Conservation (phyloP, 2,888 invertebrate species). For the Xestia ashworthii region DNA sequence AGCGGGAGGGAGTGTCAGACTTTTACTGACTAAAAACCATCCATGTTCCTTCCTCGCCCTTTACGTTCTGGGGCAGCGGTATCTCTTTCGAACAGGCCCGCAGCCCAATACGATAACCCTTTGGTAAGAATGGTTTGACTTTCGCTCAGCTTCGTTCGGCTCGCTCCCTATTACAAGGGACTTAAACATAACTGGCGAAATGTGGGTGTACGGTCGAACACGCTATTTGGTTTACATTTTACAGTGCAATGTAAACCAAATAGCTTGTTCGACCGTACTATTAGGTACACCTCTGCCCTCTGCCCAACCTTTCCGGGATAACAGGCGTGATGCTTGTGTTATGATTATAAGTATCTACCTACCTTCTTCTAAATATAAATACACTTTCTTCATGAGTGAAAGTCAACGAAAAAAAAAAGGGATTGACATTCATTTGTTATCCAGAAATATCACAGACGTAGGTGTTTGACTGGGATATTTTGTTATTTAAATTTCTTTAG, state of each 20-base stretch:
- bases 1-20: too few species aligned
- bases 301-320: background rate
- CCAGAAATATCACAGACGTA: slow-evolving; percentile 5
- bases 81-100: too few species aligned
- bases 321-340: background rate
- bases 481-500: background rate
- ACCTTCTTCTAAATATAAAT: background rate
- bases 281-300: background rate
- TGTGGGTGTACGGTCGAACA: too few species aligned
- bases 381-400: background rate
- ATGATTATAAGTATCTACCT: background rate
- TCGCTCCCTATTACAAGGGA: background rate
- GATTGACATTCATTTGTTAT: background rate
- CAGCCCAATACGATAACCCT: too few species aligned
- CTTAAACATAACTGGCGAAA: background rate
- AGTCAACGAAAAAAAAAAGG: background rate
- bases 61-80: too few species aligned
- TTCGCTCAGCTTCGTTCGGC: background rate
- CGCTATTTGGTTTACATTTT: too few species aligned
- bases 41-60: too few species aligned
- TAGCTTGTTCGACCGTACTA: too few species aligned
- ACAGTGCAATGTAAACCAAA: too few species aligned
- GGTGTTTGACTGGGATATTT: background rate
- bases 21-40: too few species aligned
- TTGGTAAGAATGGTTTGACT: too few species aligned